These are phyloP conservation scores for Chiloscyllium punctatum DNA, from an alignment of 2,797 vertebrate genomes.

Conservation along the genomic window DNA sequence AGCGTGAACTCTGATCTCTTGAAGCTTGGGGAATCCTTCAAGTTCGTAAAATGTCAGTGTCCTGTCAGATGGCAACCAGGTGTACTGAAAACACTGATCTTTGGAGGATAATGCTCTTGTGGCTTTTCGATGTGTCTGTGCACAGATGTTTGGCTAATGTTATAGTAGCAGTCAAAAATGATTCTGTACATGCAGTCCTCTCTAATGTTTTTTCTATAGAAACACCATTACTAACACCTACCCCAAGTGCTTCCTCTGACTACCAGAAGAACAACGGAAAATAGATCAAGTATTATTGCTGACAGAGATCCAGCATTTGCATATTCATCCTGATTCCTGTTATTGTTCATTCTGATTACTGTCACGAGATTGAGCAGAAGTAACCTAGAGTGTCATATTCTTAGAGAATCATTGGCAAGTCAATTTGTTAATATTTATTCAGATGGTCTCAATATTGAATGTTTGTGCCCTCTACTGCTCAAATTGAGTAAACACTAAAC, in stretches of 20 bases:
- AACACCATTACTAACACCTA: background rate
- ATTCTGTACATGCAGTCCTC: background rate
- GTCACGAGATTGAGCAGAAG: background rate
- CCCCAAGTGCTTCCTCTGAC: background rate
- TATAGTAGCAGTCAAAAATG: background rate
- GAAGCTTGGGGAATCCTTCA: background rate
- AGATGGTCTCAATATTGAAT: background rate
- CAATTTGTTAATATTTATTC: background rate
- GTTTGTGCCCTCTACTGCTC: conserved; percentile 31
- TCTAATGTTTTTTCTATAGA: background rate
- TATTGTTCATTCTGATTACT: background rate
- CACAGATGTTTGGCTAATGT: background rate
- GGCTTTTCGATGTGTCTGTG: background rate
- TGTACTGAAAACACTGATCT: background rate
- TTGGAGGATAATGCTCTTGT: background rate
- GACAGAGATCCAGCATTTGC: background rate
- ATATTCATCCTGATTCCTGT: background rate
- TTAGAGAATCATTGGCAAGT: background rate
- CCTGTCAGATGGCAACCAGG: background rate
- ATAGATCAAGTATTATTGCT: background rate
- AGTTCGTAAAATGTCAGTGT: background rate
- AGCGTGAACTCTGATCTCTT: background rate
- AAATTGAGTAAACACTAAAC: conserved; percentile 14
- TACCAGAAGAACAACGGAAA: background rate
- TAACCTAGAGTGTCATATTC: background rate